A percentile compares a stretch with the other conserved stretches of the same genome.
Conservation (phyloP, 2,113 vertebrate genomes). For the Chionodraco myersi region DNA sequence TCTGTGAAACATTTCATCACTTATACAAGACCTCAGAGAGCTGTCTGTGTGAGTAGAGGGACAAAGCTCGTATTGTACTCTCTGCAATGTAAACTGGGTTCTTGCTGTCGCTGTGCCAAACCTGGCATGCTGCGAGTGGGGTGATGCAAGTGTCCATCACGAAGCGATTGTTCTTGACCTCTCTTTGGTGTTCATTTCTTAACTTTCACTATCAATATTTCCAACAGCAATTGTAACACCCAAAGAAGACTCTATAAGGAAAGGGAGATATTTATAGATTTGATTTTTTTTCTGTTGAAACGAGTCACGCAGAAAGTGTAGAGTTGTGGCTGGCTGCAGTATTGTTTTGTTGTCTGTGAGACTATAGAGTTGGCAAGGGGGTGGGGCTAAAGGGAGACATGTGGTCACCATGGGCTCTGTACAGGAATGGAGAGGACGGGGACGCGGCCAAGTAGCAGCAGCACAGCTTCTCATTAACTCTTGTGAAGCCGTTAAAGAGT, state of each 20-base stretch:
- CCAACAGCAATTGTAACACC: slow-evolving; percentile 1
- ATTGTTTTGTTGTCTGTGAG: slow-evolving; percentile 61
- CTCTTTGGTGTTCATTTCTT: slow-evolving; percentile 39
- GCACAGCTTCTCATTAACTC: slow-evolving; percentile 58
- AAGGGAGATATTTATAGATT: background rate
- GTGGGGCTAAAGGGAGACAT: slow-evolving; percentile 49
- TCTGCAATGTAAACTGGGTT: slow-evolving; percentile 58
- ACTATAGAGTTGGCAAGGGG: slow-evolving; percentile 49
- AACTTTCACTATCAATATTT: slow-evolving; percentile 13
- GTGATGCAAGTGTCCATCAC: slow-evolving; percentile 66
- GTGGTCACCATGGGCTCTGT: slow-evolving; percentile 77
- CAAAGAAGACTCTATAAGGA: background rate
- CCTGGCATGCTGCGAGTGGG: slow-evolving; percentile 49
- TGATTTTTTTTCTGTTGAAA: slow-evolving; percentile 34
- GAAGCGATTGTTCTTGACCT: slow-evolving; percentile 64
- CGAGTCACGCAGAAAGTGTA: slow-evolving; percentile 16
- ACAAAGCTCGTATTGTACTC: slow-evolving; percentile 74
- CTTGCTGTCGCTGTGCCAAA: slow-evolving; percentile 64
- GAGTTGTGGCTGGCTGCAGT: slow-evolving; percentile 46
- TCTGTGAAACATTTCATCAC: slow-evolving; percentile 32
- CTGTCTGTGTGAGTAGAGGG: slow-evolving; percentile 49
- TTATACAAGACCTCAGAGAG: slow-evolving; percentile 49
- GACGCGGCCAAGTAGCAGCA: slow-evolving; percentile 50
- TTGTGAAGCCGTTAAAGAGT: slow-evolving; percentile 18
- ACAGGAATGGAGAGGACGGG: slow-evolving; percentile 71